These are phyloP conservation scores for Spizaetus ornatus DNA, from an alignment of 2,113 vertebrate genomes.

Conservation along the genomic window DNA sequence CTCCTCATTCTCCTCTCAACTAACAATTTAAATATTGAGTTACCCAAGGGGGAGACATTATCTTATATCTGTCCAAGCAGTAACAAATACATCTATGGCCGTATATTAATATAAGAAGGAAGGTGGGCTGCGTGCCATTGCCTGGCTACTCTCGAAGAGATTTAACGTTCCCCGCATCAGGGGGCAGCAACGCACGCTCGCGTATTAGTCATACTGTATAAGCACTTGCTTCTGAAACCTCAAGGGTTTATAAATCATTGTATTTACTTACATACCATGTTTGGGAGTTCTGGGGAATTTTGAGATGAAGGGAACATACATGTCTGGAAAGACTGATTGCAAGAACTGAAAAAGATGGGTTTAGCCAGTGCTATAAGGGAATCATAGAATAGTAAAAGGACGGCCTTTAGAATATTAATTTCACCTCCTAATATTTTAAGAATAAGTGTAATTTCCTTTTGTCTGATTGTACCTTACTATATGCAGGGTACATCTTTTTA, in stretches of 20 bases:
- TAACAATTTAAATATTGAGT: not conserved
- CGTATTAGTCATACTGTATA: not conserved
- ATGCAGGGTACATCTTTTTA: not conserved
- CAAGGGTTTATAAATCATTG: not conserved
- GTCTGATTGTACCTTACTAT: not conserved
- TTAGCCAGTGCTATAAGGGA: not conserved
- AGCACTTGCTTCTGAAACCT: not conserved
- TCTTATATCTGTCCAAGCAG: not conserved
- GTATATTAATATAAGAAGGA: not conserved
- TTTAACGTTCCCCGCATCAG: not conserved
- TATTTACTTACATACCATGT: not conserved
- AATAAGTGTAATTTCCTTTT: not conserved
- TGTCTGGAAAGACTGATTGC: not conserved
- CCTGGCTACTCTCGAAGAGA: not conserved
- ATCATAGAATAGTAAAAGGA: not conserved
- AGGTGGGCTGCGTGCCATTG: not conserved
- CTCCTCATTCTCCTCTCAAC: not conserved
- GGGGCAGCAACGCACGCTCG: not conserved
- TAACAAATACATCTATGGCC: not conserved
- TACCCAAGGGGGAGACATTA: not conserved
- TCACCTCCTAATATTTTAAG: not conserved
- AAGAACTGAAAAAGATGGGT: not conserved
- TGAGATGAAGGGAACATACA: not conserved
- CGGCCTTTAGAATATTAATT: not conserved
- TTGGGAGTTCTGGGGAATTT: not conserved